Evolutionary conservation across 2,113 vertebrate genomes (phyloP), one percentile per base, ranked within the genome.

Genomic region (Cacatua alba): DNA sequence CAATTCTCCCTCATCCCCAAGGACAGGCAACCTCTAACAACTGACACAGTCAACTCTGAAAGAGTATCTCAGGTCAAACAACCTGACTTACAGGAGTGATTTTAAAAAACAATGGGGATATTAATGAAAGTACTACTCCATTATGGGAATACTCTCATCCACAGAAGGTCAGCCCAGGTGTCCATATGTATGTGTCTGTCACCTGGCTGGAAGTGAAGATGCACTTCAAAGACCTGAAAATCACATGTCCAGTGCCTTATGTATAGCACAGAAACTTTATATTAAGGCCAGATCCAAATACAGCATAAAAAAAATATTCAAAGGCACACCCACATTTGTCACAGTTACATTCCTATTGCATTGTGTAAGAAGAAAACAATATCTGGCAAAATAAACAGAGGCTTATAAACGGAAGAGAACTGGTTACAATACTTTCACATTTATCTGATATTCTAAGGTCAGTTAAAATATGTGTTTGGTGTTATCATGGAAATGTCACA

Each of bases 301-400:
- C 62, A 74, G 44, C 59, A 46, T 1, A 6, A 94, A 87, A 79
- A 79, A 85, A 59, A 46, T 78, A 92, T 48, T 88, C 67, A 46
- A 85, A 89, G 95, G 28, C 94, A 93, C 91, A 82, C 93, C 87
- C 53, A 0, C n/a, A 70, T 70, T 90, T 95, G 86, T 94, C 75
- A 90, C 52, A 92, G 57, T 72, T 75, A 74, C 93, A 95, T 96
- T 96, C 87, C 82, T 95, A 65, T 82, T 91, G 57, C 65, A 53
- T 69, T 82, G 49, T 59, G 67, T 88, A 92, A 96, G 94, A 90
- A 80, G 75, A 94, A 96, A 91, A 95, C 87, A 88, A 15, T 92
- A 72, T 93, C 84, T 93, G 78, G 86, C 82, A 91, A 91, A 95
- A 87, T 72, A 89, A 95, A 94, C 52, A 91, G 70, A 69, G 49